Evolutionary conservation across 2,113 vertebrate genomes (phyloP).

Genomic region (Sus scrofa): T2T-Sscrofa CM000826.6:43271001-43271500

Average conservation of each 20-base stretch:
- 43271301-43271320: background rate
- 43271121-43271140: slow-evolving; percentile 96
- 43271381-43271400: too few relatives aligned
- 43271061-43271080: background rate
- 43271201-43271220: slow-evolving; percentile 96
- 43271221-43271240: slow-evolving; percentile 95
- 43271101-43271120: slow-evolving; percentile 91
- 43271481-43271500: too few relatives aligned
- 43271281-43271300: rapidly evolving
- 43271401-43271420: too few relatives aligned
- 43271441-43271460: too few relatives aligned
- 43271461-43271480: too few relatives aligned
- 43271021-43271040: background rate
- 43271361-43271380: too few relatives aligned
- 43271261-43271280: background rate
- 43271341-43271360: too few relatives aligned
- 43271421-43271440: too few relatives aligned
- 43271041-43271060: background rate
- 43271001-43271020: background rate
- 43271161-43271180: slow-evolving; percentile 96
- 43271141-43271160: slow-evolving; percentile 94
- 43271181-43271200: slow-evolving; percentile 94
- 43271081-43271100: background rate
- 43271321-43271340: too few relatives aligned
- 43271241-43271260: slow-evolving; percentile 55